Base-by-base conservation (phyloP, 2,113 vertebrate species). In the Baryphthengus martii region DNA sequence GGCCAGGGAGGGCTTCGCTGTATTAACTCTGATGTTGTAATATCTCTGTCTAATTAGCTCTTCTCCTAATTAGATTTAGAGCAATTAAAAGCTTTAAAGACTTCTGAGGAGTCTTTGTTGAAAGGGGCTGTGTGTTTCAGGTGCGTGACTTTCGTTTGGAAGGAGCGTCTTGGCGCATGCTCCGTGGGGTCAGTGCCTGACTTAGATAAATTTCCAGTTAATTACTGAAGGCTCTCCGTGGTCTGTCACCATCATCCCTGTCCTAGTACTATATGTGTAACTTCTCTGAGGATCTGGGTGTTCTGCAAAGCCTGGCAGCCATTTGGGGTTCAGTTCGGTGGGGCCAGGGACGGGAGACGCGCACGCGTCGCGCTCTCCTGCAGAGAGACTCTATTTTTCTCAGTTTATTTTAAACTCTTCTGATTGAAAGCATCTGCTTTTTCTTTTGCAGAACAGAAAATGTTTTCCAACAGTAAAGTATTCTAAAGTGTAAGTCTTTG, bases 61-160 rank as follows among this genome's bases (percentile, higher is more conserved):
- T 94, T 89, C 65, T 74, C 23, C 96, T 97, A 96, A 97, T 97
- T 97, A 94, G 91, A 91, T 97, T 79, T 68, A 82, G 88, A 96
- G 75, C 96, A 97, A 95, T 96, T 95, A 97, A 92, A 97, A 96
- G 81, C 70, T 96, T 72, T 85, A 25, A 67, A 63, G 84, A 47
- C 67, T 91, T 79, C 40, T 44, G 80, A 87, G 85, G 44, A 93
- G 89, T 83, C 92, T 13, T 78, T 44, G n/a, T n/a, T 15, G 53
- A 28, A 71, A 87, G 55, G 55, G 61, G 7, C n/a, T 67, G 26
- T 29, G 14, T 4, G 7, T 71, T 78, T 61, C 68, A 74, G 91
- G 86, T 81, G 4, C 6, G 2, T 11, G 68, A 17, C 67, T 95
- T 49, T 7, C 21, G 55, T 72, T n/a, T 50, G 65, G 61, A 79